Evolutionary conservation across 2,113 vertebrate genomes (phyloP), one percentile per base, ranked within the genome.

Genomic region (Lucifuga dentata): DNA sequence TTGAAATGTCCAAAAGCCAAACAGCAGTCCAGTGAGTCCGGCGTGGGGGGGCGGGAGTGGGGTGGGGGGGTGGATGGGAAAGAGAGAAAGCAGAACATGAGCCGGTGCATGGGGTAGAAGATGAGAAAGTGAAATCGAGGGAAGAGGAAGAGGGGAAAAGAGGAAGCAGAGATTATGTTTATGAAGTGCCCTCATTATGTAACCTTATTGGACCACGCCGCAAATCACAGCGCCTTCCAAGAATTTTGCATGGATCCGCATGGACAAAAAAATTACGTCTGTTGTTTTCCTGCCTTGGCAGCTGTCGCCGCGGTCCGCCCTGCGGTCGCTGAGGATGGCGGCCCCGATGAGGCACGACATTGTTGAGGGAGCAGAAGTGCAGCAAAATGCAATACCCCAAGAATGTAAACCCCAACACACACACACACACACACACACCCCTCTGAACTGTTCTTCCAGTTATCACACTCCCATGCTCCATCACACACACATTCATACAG

Each of bases 81-180:
- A 62, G 49, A 29, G 8, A 74, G 57, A 29, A 29, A 29, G 26
- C 26, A 29, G 26, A 65, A 56, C 21, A 41, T 8, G 70, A 53
- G 59, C 12, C 55, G 32, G 64, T n/a, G 7, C 12, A 8, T 32
- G 1, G 36, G 35, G 44, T 33, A 16, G 46, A 52, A 36, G 68
- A 60, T 44, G 73, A 66, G 76, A 59, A 52, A 76, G 81, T 66
- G 80, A 63, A 38, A 58, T 43, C 10, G 15, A 68, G 62, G 73
- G 55, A 69, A 68, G 68, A 72, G 76, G 80, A 76, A 72, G 53
- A 16, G 15, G 21, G n/a, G n/a, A 7, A 29, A 65, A 53, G 35
- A 55, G 85, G 86, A 88, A 82, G 76, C 55, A n/a, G 73, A 80
- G 86, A 83, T 87, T 80, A 84, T 55, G 79, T 83, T 76, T 61